phyloP scores from a whole-genome alignment of 2,113 vertebrate genomes.

The Cheirogaleus medius region DNA sequence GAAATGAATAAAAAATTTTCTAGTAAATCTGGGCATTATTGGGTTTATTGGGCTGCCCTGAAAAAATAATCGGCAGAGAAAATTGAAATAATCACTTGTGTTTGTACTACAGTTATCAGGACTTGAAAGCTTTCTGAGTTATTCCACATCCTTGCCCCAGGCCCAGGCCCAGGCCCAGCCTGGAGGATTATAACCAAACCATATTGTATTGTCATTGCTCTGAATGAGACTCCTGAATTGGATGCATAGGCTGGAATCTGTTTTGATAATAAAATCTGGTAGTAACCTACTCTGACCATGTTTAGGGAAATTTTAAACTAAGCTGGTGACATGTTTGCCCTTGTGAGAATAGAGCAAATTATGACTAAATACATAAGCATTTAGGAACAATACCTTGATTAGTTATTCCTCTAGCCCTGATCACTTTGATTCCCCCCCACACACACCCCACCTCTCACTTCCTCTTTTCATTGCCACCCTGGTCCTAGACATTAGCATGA shows the following conservation, averaged over 20 bases:
- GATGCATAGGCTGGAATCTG: neutral
- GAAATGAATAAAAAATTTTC: slow-evolving; percentile 77
- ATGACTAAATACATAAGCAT: accelerated
- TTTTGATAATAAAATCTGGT: neutral
- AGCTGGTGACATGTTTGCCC: slow-evolving; percentile 22
- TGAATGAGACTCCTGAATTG: neutral
- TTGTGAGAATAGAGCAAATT: neutral
- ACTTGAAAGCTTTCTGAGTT: slow-evolving; percentile 44
- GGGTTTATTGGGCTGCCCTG: slow-evolving; percentile 70
- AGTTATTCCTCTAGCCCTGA: no score
- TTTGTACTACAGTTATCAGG: slow-evolving; percentile 53
- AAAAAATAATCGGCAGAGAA: slow-evolving; percentile 76
- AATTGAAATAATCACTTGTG: slow-evolving; percentile 70
- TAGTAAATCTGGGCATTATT: slow-evolving; percentile 77
- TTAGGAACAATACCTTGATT: neutral
- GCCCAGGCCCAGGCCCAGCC: neutral
- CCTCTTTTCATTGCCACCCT: neutral
- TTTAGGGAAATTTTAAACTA: slow-evolving; percentile 40
- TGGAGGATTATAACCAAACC: neutral
- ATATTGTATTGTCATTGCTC: neutral
- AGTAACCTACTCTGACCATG: neutral
- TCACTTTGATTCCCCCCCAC: neutral
- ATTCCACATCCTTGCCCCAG: accelerated
- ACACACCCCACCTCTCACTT: accelerated
- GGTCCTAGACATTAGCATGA: neutral